Base-by-base conservation (phyloP, 2,888 invertebrate species). In the Synanthedon myopaeformis region DNA sequence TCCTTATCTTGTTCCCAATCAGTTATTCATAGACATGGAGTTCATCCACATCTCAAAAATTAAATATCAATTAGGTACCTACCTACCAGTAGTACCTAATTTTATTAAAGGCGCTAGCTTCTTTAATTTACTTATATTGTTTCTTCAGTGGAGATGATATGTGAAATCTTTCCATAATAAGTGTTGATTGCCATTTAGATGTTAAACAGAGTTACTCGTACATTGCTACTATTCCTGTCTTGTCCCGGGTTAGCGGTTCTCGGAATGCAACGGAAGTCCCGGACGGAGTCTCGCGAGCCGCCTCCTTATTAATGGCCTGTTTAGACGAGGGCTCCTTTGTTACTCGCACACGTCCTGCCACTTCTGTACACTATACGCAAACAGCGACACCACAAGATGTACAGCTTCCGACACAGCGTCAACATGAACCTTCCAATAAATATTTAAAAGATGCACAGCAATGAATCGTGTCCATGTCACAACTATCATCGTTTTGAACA, bases 221-320 rank as follows among this genome's bases (percentile, higher is more conserved):
- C 69, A 66, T 65, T 58, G 66, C 66, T 63, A 79, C 84, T 86
- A 85, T 85, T 85, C 85, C 76, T 74, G 85, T 80, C 83, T 76
- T 78, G 81, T 82, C 79, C 73, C 74, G 67, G 77, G 71, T 70
- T 72, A 74, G 76, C 72, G 69, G 71, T 85, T 86, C 85, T 78
- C 66, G 79, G 84, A 86, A 86, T 70, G 74, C 79, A 67, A 70
- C 84, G 85, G 85, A 85, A 82, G 84, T 78, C 77, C 79, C 79
- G 76, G 69, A 65, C 74, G 75, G 72, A 75, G 64, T 72, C 79
- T 70, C 72, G 72, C 72, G 73, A 76, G 74, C 81, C 82, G 79
- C 76, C 82, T 81, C 83, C 82, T 83, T 86, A 84, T 85, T 85
- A 85, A 86, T 86, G 85, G 75, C 79, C 83, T 84, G 84, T 83